Evolutionary conservation across 2,888 invertebrate species (phyloP).

Genomic region (Drosophila merina): DNA sequence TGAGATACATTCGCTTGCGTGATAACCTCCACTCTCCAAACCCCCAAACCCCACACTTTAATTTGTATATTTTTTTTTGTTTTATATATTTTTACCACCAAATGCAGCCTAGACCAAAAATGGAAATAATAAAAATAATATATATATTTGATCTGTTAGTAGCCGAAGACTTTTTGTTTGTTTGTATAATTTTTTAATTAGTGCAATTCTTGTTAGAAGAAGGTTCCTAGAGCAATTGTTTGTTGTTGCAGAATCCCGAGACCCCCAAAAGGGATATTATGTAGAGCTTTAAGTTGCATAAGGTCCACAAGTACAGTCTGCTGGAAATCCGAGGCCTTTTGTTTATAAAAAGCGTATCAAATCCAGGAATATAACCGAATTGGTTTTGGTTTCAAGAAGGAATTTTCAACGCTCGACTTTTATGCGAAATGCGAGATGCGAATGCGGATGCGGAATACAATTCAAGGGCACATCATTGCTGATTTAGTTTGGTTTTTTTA

Average conservation of each 20-base stretch:
- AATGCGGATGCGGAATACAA: conserved; percentile 17
- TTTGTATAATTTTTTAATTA: conserved; percentile 22
- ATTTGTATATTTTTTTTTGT: conserved; percentile 12
- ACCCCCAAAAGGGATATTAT: neutral
- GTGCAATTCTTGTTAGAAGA: conserved; percentile 31
- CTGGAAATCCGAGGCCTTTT: conserved; percentile 3
- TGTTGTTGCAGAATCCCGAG: conserved; percentile 12
- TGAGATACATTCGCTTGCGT: conserved; percentile 28
- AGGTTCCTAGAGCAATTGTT: conserved; percentile 33
- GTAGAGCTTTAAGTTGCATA: conserved; percentile 3
- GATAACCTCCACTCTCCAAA: neutral
- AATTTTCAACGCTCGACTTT: conserved; percentile 15
- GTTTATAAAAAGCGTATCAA: neutral
- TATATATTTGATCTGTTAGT: conserved; percentile 36
- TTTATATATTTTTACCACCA: conserved; percentile 41
- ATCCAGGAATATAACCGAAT: conserved; percentile 10
- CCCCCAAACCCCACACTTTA: neutral
- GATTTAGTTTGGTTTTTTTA: conserved; percentile 1
- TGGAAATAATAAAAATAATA: conserved; percentile 5
- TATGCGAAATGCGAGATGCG: conserved; percentile 14
- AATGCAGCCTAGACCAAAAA: conserved; percentile 75
- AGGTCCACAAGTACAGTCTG: conserved; percentile 4
- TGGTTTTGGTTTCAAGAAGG: neutral
- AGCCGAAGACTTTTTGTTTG: conserved; percentile 25
- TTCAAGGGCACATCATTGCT: conserved; percentile 28